Evolutionary conservation across 2,113 vertebrate species (phyloP).

Genomic region (Dicentrarchus labrax): DNA sequence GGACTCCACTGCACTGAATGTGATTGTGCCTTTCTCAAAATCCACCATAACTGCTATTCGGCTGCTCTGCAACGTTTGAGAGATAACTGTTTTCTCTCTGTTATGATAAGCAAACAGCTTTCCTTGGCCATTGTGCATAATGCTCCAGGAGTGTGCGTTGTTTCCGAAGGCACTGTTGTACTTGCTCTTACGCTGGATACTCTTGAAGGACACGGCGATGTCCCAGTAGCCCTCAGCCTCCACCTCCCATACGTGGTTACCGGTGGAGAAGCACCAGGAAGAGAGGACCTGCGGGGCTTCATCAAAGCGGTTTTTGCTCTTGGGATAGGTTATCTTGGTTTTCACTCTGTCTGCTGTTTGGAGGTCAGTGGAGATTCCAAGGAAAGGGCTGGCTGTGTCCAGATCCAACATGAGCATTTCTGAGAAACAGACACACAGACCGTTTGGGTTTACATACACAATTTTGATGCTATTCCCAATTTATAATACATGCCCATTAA

Average conservation of each 20-base stretch:
- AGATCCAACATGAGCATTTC: slow-evolving; percentile 44
- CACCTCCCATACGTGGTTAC: slow-evolving; percentile 64
- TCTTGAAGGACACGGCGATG: slow-evolving; percentile 63
- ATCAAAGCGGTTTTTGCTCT: slow-evolving; percentile 41
- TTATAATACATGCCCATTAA: not conserved
- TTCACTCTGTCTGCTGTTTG: slow-evolving; percentile 53
- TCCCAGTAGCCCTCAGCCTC: slow-evolving; percentile 70
- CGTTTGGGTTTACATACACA: not conserved
- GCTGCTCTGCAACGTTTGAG: slow-evolving; percentile 24
- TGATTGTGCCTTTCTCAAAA: slow-evolving; percentile 58
- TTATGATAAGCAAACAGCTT: slow-evolving; percentile 56
- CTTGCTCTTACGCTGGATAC: slow-evolving; percentile 50
- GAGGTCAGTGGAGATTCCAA: slow-evolving; percentile 62
- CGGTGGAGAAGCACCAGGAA: slow-evolving; percentile 56
- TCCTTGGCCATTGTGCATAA: slow-evolving; percentile 44
- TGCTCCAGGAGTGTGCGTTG: slow-evolving; percentile 68
- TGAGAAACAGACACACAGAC: slow-evolving; percentile 26
- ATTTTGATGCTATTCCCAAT: not conserved
- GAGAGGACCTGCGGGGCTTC: slow-evolving; percentile 67
- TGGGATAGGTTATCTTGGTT: slow-evolving; percentile 4
- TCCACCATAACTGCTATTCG: slow-evolving; percentile 58
- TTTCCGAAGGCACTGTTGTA: slow-evolving; percentile 51
- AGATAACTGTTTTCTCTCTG: not conserved
- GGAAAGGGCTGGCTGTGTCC: slow-evolving; percentile 56
- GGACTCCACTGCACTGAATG: slow-evolving; percentile 40